These are phyloP conservation scores for Schrankia costaestrigalis DNA, from an alignment of 2,888 invertebrate species.

Conservation along the genomic window DNA sequence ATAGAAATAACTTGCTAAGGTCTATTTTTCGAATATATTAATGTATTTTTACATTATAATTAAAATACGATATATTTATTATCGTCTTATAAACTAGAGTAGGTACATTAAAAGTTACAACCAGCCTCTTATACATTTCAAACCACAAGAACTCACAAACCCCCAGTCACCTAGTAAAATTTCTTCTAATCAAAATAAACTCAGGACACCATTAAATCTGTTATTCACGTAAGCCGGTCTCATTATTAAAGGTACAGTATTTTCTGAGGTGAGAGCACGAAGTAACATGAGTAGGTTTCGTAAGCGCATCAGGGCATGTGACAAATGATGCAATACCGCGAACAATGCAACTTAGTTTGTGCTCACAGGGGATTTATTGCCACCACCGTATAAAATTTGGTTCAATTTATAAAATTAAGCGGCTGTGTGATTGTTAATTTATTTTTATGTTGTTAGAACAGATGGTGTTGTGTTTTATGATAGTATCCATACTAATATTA, in stretches of 20 bases:
- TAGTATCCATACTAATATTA: no score
- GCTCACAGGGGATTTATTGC: conserved; percentile 43
- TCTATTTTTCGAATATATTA: no score
- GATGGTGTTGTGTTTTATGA: not conserved
- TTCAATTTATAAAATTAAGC: conserved; percentile 31
- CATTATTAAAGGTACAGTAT: conserved; percentile 53
- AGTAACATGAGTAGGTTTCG: conserved; percentile 56
- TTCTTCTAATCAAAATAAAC: no score
- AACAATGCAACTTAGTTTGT: conserved; percentile 63
- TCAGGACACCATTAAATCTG: conserved; percentile 36
- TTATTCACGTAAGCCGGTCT: conserved; percentile 44
- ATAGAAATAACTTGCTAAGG: no score
- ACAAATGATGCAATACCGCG: conserved; percentile 69
- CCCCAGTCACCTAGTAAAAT: conserved; percentile 10
- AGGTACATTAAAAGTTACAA: no score
- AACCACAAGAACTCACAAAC: no score
- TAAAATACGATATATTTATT: no score
- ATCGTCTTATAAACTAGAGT: no score
- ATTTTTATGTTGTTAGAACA: conserved; percentile 1
- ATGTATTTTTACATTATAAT: no score
- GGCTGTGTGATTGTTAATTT: conserved; percentile 8
- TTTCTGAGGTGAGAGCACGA: conserved; percentile 54
- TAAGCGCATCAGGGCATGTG: conserved; percentile 56
- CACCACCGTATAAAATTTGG: conserved; percentile 34
- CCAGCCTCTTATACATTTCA: no score